Percentiles rank a stretch among this genome's conserved stretches.
Conservation (phyloP, 2,113 vertebrate species). For the Antechinus flavipes region DNA sequence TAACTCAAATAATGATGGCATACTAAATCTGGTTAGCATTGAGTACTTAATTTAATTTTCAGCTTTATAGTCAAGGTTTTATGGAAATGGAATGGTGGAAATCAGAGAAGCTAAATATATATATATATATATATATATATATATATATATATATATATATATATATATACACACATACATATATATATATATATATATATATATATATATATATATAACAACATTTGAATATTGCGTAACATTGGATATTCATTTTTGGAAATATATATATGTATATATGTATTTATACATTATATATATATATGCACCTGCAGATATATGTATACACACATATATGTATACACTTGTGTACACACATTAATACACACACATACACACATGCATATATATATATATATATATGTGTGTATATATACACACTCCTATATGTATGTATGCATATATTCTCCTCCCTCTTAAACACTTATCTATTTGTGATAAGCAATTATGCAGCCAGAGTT, state of each 20-base stretch:
- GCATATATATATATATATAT: background rate
- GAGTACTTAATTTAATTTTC: slow-evolving; percentile 9
- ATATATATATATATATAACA: background rate
- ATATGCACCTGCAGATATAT: background rate
- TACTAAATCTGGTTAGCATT: background rate
- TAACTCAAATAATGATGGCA: slow-evolving; percentile 5
- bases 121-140: background rate
- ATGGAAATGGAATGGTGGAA: background rate
- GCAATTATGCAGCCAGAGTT: slow-evolving; percentile 24
- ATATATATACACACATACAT: background rate
- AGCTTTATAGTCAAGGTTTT: background rate
- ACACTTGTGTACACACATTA: background rate
- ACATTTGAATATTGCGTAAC: background rate
- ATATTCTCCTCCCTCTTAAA: background rate
- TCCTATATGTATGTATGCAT: background rate
- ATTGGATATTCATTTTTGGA: background rate
- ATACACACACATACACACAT: too few species aligned
- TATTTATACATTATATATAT: background rate
- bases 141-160: background rate
- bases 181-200: background rate
- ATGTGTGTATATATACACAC: background rate
- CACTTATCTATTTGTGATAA: slow-evolving; percentile 34
- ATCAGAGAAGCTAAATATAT: background rate
- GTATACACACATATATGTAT: background rate
- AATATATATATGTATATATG: background rate